Base-by-base conservation (phyloP, 2,797 vertebrate species). In the Limosa lapponica region DNA sequence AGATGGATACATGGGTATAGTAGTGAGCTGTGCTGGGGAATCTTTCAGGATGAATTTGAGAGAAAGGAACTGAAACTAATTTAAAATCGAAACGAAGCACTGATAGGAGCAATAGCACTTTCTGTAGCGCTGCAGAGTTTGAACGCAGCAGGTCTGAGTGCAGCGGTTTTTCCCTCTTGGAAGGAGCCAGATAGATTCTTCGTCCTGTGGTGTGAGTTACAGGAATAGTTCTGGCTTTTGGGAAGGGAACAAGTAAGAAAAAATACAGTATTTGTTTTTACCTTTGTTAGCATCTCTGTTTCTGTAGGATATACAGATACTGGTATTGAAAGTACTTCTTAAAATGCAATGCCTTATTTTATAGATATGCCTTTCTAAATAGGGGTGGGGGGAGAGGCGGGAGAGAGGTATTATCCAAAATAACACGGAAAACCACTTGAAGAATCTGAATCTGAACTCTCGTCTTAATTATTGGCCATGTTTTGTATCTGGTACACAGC, bases 391-490 rank as follows among this genome's bases (percentile, higher is more conserved):
- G 4, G 10, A 13, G 4, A 49, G 14, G 6, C 44, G 16, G 10
- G 5, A 64, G 19, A 37, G 7, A 64, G 22, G 34, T 73, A 51
- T 6, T 54, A 11, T 44, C 39, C 37, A 48, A 82, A 79, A 36
- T 37, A 58, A 39, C 37, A 24, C 27, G 10, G n/a, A 51, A 18
- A 91, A 37, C 11, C 18, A 65, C 30, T 51, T 52, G 57, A 79
- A 62, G 62, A 46, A 13, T 67, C 34, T 66, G n/a, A 92, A 34
- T 79, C 28, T 70, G 51, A 87, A 37, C 69, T 77, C 17, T 70
- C 51, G 18, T 34, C 18, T 37, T 39, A 36, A 34, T 74, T 82
- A 16, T 16, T 43, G 11, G 11, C 79, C 0, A 0, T 41, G 24
- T 13, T 58, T 89, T n/a, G 0, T 43, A 39, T 11, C 37, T 52